Evolutionary conservation across 2,888 invertebrate species (phyloP), one percentile per base, ranked within the genome.

Genomic region (Formica aserva): DNA sequence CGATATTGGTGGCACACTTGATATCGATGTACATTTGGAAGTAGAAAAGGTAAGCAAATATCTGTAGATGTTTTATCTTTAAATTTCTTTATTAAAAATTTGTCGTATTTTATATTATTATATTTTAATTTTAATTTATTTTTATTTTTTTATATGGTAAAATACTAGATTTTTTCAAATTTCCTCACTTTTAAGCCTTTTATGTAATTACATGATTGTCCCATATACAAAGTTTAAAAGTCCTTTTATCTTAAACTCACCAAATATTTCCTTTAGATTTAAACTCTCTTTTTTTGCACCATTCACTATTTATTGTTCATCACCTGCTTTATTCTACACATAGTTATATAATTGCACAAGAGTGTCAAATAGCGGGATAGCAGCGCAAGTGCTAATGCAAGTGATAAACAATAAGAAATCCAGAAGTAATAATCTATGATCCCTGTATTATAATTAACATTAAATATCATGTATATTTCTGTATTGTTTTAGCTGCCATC

Each of bases 1-100:
- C 41, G 95, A 95, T 84, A 95, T 95, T 84, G 95, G 95, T 32
- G 95, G 95, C 55, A 95, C 95, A 5, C 92, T 95, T 1, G 94
- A 94, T 72, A 94, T 95, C 82, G 92, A 91, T 55, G 89, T 94
- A 71, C 94, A 93, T 87, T 90, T 95, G 62, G 95, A 95, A 88
- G 89, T 94, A 63, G 92, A 94, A 83, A 87, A 95, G 90, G 95
- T 95, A 92, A 87, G 84, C 2, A n/a, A 48, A 48, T 48, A 48
- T 48, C 18, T 48, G n/a, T 48, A 48, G 48, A 26, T 26, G 13
- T 8, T 48, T 48, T 48, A 48, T 63, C 71, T 11, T 65, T 48
- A 2, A 18, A 18, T 38, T 26, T 11, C 38, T 15, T 62, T 15
- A 60, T 60, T 22, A 60, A 15, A 60, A 29, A 15, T 26, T 60